Conservation (phyloP, 2,113 vertebrate species). For the Chunga burmeisteri region DNA sequence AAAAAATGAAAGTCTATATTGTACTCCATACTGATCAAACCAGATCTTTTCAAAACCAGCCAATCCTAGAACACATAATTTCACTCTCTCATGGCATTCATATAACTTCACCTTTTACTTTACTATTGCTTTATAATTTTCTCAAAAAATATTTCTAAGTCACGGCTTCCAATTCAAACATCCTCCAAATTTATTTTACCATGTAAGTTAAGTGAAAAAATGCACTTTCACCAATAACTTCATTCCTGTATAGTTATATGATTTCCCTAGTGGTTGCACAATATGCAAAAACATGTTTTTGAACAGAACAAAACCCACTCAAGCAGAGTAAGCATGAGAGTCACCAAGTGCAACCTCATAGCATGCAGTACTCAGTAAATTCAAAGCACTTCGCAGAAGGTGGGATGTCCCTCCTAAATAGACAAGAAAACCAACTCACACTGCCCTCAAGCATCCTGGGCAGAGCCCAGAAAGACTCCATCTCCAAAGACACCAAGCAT, state of each 20-base stretch:
- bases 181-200: background rate
- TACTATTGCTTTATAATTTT: background rate
- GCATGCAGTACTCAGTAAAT: background rate
- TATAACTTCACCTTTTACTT: background rate
- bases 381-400: background rate
- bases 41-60: background rate
- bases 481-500: rapidly evolving
- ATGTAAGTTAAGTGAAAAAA: background rate
- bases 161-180: background rate
- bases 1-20: background rate
- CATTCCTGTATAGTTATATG: background rate
- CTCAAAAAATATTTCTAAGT: constrained; percentile 1
- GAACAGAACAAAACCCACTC: background rate
- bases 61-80: background rate
- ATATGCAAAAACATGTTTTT: background rate
- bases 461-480: background rate
- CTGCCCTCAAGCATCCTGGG: rapidly evolving
- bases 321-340: background rate
- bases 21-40: background rate
- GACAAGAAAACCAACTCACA: background rate
- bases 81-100: background rate
- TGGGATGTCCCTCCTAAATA: background rate
- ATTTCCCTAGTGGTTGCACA: background rate
- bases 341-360: background rate
- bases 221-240: background rate